A percentile compares a stretch with the other conserved stretches of the same genome.
These are phyloP conservation scores for Spodoptera picta DNA, from an alignment of 2,888 invertebrate genomes.

Conservation along the genomic window DNA sequence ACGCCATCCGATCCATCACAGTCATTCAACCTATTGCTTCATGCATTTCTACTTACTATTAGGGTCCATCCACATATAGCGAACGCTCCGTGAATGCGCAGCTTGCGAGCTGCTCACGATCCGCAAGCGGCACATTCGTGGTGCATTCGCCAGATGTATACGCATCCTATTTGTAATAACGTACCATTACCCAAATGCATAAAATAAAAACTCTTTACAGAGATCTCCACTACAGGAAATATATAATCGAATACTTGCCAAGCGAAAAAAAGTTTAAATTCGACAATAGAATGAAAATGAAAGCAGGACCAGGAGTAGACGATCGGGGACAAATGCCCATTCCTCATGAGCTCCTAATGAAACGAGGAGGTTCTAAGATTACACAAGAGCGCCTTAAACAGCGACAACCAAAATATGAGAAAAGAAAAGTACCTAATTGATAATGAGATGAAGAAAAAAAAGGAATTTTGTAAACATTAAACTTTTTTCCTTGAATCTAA, in stretches of 20 bases:
- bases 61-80: no score
- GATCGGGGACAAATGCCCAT: constrained; percentile 65
- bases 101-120: no score
- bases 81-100: no score
- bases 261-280: constrained; percentile 1
- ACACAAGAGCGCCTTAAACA: not conserved
- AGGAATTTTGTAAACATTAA: no score
- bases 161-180: no score
- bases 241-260: constrained; percentile 13
- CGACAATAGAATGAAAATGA: constrained; percentile 33
- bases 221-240: constrained; percentile 21
- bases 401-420: not conserved
- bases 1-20: no score
- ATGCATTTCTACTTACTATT: no score
- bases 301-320: constrained; percentile 68
- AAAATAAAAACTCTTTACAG: constrained; percentile 3
- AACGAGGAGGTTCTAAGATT: constrained; percentile 1
- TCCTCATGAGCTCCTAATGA: constrained; percentile 65
- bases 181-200: no score
- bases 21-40: no score
- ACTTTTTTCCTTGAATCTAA: no score
- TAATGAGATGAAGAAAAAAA: not conserved
- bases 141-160: no score
- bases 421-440: not conserved
- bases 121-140: no score